These are phyloP conservation scores for Anodontia alba DNA, from an alignment of 2,888 invertebrate species.

Conservation along the genomic window DNA sequence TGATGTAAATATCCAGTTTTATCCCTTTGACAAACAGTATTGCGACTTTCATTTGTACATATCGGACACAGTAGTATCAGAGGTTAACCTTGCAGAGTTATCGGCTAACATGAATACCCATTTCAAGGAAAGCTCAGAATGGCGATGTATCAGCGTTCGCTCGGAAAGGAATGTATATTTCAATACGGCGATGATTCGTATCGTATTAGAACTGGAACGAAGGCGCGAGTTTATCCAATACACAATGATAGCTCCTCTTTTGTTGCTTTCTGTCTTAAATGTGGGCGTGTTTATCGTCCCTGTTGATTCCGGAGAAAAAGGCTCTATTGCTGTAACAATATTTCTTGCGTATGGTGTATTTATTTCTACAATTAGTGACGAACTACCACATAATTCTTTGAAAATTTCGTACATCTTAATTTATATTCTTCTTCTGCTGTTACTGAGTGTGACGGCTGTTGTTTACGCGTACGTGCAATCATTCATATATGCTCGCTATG, in stretches of 20 bases:
- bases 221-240: constrained; percentile 46
- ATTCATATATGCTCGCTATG: not conserved
- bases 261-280: constrained; percentile 53
- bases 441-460: not conserved
- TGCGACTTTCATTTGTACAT: not conserved
- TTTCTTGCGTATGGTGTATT: constrained; percentile 60
- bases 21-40: not conserved
- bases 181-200: not conserved
- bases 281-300: constrained; percentile 57
- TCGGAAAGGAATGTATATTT: not conserved
- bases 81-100: not conserved
- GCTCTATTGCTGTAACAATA: constrained; percentile 55
- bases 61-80: not conserved
- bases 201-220: constrained; percentile 26
- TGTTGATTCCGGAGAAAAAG: constrained; percentile 59
- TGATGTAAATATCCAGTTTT: not conserved
- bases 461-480: not conserved
- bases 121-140: not conserved
- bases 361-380: constrained; percentile 49
- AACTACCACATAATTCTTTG: constrained; percentile 51
- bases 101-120: not conserved
- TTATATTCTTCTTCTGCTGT: not conserved
- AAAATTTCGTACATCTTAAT: not conserved
- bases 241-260: constrained; percentile 49
- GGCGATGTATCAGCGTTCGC: not conserved